phyloP scores from a whole-genome alignment of 1,140 invertebrate genomes.

The Calycopis cecrops region DNA sequence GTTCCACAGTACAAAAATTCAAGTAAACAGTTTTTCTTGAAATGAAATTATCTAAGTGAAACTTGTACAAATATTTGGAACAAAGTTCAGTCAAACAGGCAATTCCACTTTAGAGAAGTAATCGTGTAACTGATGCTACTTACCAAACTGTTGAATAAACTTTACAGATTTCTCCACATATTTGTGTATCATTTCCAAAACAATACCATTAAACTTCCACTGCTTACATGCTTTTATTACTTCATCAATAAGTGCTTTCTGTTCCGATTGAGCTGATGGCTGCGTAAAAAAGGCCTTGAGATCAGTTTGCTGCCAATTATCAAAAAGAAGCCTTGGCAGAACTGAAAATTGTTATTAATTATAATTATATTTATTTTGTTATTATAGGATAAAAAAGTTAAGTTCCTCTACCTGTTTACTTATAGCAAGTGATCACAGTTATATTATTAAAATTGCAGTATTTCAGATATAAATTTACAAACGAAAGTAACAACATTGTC shows the following conservation, averaged over 20 bases:
- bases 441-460: no score
- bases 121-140: conserved; percentile 19
- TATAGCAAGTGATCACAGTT: no score
- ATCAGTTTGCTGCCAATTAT: conserved; percentile 85
- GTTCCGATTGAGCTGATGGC: conserved; percentile 74
- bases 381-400: no score
- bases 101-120: no score
- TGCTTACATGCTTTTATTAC: conserved; percentile 79
- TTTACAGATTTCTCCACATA: conserved; percentile 78
- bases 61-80: no score
- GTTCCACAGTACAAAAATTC: no score
- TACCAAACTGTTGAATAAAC: conserved; percentile 79
- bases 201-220: conserved; percentile 88
- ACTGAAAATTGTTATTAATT: conserved; percentile 76
- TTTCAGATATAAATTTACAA: no score
- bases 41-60: no score
- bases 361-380: background rate
- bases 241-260: conserved; percentile 76
- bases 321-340: conserved; percentile 90
- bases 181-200: conserved; percentile 91
- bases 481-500: no score
- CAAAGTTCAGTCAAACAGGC: no score
- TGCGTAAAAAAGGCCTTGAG: conserved; percentile 78
- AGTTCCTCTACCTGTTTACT: no score
- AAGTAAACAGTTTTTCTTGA: no score